A percentile compares a stretch with the other conserved stretches of the same genome.
These are phyloP conservation scores for Paedocypris sp. DNA, from an alignment of 2,113 vertebrate species.

Conservation along the genomic window DNA sequence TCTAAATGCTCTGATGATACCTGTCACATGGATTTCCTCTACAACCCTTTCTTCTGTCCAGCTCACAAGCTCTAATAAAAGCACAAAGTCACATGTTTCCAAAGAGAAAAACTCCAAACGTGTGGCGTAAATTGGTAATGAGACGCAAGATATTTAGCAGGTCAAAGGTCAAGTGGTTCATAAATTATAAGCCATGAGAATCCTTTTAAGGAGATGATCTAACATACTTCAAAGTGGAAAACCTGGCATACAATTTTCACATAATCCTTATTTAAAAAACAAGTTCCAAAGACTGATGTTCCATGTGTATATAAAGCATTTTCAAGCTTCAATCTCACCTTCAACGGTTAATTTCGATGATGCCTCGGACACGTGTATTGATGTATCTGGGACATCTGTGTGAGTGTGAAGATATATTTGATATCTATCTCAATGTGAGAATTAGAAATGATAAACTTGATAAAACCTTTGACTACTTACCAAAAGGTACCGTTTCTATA, in stretches of 20 bases:
- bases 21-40: slow-evolving; percentile 45
- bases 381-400: slow-evolving; percentile 86
- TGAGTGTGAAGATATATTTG: slow-evolving; percentile 26
- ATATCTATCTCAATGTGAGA: too few relatives aligned
- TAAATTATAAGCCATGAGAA: too few relatives aligned
- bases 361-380: slow-evolving; percentile 71
- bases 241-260: too few relatives aligned
- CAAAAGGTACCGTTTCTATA: slow-evolving; percentile 76
- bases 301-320: too few relatives aligned
- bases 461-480: slow-evolving; percentile 57
- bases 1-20: slow-evolving; percentile 39
- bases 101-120: slow-evolving; percentile 16
- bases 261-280: too few relatives aligned
- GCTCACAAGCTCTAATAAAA: slow-evolving; percentile 48
- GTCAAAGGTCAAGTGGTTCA: neutral
- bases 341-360: slow-evolving; percentile 62
- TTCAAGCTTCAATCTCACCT: slow-evolving; percentile 59
- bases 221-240: too few relatives aligned
- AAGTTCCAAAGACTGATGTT: too few relatives aligned
- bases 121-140: slow-evolving; percentile 15
- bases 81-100: slow-evolving; percentile 27
- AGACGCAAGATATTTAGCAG: neutral
- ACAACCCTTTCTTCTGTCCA: slow-evolving; percentile 49
- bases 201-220: too few relatives aligned
- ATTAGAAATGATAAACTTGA: slow-evolving; percentile 1